These are phyloP conservation scores for Danio rerio DNA, from an alignment of 2,113 vertebrate genomes.

Conservation along the genomic window DNA sequence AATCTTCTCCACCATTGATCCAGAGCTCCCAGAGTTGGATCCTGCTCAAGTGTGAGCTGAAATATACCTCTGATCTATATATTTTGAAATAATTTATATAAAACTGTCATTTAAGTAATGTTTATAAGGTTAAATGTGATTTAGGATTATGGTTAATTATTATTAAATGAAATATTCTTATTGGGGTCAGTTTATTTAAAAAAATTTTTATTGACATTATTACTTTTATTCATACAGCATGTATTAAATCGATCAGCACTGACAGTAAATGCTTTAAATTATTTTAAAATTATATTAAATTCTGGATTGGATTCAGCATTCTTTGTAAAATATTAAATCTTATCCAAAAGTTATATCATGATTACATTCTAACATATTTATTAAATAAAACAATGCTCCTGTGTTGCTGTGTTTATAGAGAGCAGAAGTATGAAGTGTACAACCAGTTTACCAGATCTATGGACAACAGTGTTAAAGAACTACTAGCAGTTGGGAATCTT, in stretches of 20 bases:
- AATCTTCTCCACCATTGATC: constrained; percentile 86
- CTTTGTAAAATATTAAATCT: neutral
- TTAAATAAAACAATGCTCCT: neutral
- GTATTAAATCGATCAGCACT: too few species aligned
- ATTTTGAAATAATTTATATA: neutral
- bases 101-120: neutral
- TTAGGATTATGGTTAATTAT: neutral
- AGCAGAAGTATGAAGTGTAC: constrained; percentile 85
- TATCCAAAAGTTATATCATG: neutral
- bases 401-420: constrained; percentile 67
- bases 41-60: constrained; percentile 82
- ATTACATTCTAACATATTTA: neutral
- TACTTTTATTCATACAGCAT: too few species aligned
- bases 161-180: neutral
- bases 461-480: constrained; percentile 87
- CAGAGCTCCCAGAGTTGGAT: constrained; percentile 84
- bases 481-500: constrained; percentile 85
- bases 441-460: constrained; percentile 86
- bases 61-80: too few species aligned
- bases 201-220: too few species aligned
- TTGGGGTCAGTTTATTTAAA: neutral
- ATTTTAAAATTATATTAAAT: too few species aligned
- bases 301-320: neutral
- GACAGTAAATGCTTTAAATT: neutral
- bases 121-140: neutral